Evolutionary conservation across 1,140 invertebrate species (phyloP), one percentile per base, ranked within the genome.

Genomic region (Lasaia peninsularis): DNA sequence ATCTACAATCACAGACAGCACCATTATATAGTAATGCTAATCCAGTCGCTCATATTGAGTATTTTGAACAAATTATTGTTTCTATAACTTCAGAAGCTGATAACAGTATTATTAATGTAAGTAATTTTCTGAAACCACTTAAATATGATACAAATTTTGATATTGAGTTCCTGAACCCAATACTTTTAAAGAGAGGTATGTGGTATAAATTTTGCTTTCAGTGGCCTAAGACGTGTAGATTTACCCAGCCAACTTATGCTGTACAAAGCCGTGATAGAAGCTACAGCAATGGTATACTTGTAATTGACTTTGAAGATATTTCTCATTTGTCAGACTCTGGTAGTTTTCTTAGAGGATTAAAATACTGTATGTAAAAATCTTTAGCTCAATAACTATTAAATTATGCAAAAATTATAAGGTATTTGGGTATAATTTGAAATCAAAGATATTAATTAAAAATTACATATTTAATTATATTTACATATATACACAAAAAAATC

Each of bases 141-240:
- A 75, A 80, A 49, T 86, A 83, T 76, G 79, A 88, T 68, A 77
- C 79, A 32, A 68, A 70, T 50, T 68, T 87, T 56, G 76, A 82
- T 60, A 76, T 90, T 31, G 73, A 86, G 53, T 73, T 90, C 24
- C 62, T 60, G 33, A 72, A 89, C 57, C 81, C 83, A 33, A 75
- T 78, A 48, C 78, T 87, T 44, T 65, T 90, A 9, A 79, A 83
- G 62, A 84, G 83, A 61, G 72, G 86, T 56, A 66, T 79, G 34
- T 89, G 85, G 86, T 89, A 89, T 58, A 81, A 74, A 69, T 80
- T 90, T 37, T 72, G 63, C 55, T 86, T 90, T 66, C 57, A 66
- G 11, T 90, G 89, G 89, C 81, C 79, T 2, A 50, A 44, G 28
- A 56, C 71, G 34, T 73, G 74, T 58, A 71, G 65, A 55, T 75